phyloP scores from a whole-genome alignment of 2,113 vertebrate species.

The Coptodon bakossiorum region DNA sequence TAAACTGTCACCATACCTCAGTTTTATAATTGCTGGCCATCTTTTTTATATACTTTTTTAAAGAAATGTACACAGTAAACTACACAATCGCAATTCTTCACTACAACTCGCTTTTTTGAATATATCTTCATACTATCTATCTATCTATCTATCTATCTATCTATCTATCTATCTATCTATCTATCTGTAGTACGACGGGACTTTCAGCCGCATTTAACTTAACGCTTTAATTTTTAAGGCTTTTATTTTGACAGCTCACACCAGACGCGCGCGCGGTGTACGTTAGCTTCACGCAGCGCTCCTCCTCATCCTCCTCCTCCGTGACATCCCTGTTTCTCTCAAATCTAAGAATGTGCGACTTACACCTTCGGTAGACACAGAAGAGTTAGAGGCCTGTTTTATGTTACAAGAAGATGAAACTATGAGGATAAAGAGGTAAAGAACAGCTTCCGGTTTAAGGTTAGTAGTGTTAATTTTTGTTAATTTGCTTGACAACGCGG shows the following conservation, averaged over 20 bases:
- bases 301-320: neutral
- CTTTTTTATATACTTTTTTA: neutral
- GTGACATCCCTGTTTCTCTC: conserved; percentile 5
- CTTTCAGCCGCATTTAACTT: neutral
- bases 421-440: neutral
- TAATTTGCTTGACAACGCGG: neutral
- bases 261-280: neutral
- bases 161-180: neutral
- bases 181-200: neutral
- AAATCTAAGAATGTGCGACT: neutral
- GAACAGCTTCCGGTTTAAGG: neutral
- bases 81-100: neutral
- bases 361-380: neutral
- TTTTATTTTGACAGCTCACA: conserved; percentile 17
- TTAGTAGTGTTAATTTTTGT: neutral
- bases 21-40: neutral
- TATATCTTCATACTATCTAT: neutral
- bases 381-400: neutral
- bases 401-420: neutral
- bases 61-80: neutral
- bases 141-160: neutral
- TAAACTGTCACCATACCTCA: neutral
- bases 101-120: neutral
- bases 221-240: accelerated
- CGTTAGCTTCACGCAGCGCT: neutral